Conservation (phyloP, 2,113 vertebrate genomes). For the Connochaetes taurinus region DNA sequence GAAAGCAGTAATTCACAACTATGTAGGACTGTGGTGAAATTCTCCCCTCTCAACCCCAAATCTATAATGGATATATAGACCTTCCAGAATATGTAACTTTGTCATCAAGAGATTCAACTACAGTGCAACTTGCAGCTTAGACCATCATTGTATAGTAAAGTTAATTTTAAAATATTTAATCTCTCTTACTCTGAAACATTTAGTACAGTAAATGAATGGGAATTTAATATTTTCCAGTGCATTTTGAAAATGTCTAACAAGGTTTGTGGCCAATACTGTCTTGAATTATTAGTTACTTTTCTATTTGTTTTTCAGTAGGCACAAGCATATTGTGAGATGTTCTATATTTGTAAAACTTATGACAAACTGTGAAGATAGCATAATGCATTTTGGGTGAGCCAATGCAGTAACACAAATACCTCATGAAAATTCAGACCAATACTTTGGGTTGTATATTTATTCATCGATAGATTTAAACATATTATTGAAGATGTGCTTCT, state of each 20-base stretch:
- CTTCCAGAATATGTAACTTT: neutral
- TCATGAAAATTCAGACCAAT: conserved; percentile 4
- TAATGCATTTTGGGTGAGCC: neutral
- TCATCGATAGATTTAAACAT: neutral
- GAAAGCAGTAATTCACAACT: neutral
- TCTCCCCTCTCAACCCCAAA: neutral
- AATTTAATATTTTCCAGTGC: neutral
- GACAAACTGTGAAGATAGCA: conserved; percentile 10
- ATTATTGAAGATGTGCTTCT: neutral
- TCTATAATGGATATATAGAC: neutral
- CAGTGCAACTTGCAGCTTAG: neutral
- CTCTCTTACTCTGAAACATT: neutral
- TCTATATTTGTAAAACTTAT: conserved; percentile 23
- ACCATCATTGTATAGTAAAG: neutral
- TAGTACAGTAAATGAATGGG: neutral
- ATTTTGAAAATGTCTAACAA: neutral
- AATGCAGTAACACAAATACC: neutral
- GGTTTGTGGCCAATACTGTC: neutral
- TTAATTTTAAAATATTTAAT: neutral
- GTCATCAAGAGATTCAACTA: neutral
- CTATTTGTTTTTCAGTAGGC: neutral
- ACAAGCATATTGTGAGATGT: neutral
- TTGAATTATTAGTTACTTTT: neutral
- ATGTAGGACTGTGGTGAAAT: neutral
- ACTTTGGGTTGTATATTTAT: neutral